These are phyloP conservation scores for Galaxea fascicularis DNA, from an alignment of 92 coral and sea anemone genomes.

Conservation along the genomic window DNA sequence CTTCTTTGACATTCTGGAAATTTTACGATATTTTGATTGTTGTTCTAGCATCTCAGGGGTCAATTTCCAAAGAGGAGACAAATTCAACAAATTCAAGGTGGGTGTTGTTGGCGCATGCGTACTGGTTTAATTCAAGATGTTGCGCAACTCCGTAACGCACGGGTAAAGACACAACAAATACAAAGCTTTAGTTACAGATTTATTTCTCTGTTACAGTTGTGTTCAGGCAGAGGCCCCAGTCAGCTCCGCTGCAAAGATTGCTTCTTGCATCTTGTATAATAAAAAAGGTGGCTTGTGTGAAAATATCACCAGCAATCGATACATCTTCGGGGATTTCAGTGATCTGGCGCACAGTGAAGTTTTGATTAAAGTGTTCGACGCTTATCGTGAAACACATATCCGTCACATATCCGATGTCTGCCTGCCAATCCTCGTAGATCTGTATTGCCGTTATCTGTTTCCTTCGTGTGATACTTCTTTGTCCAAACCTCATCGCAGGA, in stretches of 20 bases:
- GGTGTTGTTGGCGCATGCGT: not conserved
- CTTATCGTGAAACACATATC: not conserved
- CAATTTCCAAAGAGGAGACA: not conserved
- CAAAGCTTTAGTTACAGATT: not conserved
- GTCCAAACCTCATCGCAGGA: not conserved
- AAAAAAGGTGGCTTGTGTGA: not conserved
- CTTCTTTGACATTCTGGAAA: too few relatives aligned
- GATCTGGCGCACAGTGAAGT: not conserved
- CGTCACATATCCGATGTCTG: not conserved
- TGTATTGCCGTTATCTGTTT: slow-evolving; percentile 3
- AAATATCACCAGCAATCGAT: not conserved
- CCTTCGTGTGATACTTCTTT: slow-evolving; percentile 19
- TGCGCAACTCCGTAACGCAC: not conserved
- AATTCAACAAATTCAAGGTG: not conserved
- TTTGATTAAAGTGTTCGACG: too few relatives aligned
- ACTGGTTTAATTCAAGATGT: too few relatives aligned
- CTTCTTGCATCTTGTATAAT: slow-evolving; percentile 6
- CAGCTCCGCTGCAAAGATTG: not conserved
- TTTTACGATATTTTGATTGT: too few relatives aligned
- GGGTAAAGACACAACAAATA: not conserved
- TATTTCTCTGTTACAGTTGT: not conserved
- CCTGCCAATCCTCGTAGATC: not conserved
- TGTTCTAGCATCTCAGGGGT: not conserved
- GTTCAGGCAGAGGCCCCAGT: not conserved
- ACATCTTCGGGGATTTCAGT: not conserved